Evolutionary conservation across 2,797 vertebrate genomes (phyloP), one percentile per base, ranked within the genome.

Genomic region (Trematomus bernacchii): DNA sequence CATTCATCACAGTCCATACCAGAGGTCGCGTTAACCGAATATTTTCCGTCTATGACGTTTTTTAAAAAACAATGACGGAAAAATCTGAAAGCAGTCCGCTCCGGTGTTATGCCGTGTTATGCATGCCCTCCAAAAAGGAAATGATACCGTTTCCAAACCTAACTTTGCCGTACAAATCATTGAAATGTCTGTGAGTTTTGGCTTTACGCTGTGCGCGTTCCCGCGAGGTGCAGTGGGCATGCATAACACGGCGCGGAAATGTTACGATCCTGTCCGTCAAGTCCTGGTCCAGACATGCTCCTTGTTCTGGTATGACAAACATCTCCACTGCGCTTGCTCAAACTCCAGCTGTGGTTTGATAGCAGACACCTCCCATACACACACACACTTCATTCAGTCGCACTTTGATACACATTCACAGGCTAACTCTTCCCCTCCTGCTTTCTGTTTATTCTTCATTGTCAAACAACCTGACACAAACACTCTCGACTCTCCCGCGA

Each of bases 271-370:
- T 27, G 27, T 27, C 27, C 27, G 4, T 27, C 27, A 27, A 27
- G 27, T 27, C 4, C 27, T 27, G 27, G 90, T 91, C 86, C 88
- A 86, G 90, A 88, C 87, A 86, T 46, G 82, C 86, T 90, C 21
- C 44, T 69, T 8, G 2, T 66, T 83, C 73, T 79, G 89, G 86
- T 89, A 92, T 93, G 89, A 86, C 89, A 90, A 94, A 90, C 81
- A 92, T 92, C 84, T 88, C 66, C 3, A 19, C 54, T 15, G 77
- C 9, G 43, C 82, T 82, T 21, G 46, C 66, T 84, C 78, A 69
- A 70, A 83, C 87, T 72, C 30, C 23, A 83, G 60, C 66, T 69
- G 53, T 75, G 73, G 40, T 65, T 69, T 69, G 44, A 79, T 77
- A 66, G 53, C 73, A 70, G 71, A 73, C 71, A 62, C 47, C 51